Evolutionary conservation across 2,113 vertebrate species (phyloP), one percentile per base, ranked within the genome.

Genomic region (Sarotherodon lohbergeri): DNA sequence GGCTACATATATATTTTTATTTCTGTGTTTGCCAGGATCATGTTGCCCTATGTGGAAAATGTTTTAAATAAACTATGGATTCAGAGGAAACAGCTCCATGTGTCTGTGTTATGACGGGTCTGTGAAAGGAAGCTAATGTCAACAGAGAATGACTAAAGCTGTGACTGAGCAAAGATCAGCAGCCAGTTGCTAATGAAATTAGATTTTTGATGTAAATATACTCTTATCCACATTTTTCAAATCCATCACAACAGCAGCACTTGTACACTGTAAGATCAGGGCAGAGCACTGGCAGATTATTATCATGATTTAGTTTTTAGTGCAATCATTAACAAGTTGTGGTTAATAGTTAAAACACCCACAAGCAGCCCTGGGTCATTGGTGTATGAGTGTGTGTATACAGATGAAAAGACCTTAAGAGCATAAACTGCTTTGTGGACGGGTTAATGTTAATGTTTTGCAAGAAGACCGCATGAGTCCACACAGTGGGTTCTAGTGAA

Each of bases 401-500:
- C 29, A 63, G 5, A 63, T 19, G 34, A 34, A 63, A 63, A 34
- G 29, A 63, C 29, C 59, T 14, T 63, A 34, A 63, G 59, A 17
- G 29, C 5, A 63, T 9, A 39, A 71, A 43, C n/a, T 71, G 12
- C 66, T 43, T 41, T 43, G 12, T 43, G 19, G 22, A 68, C 13
- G 11, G 63, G 63, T 22, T 41, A 39, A 68, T 41, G 7, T 68
- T n/a, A n/a, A 6, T 66, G n/a, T 39, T 39, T 66, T 13, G 39
- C 7, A 68, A 39, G 17, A 7, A 66, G 34, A 66, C 10, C 0
- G 10, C 32, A 5, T 7, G 10, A n/a, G 9, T 4, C 17, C 16
- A 19, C 59, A 4, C 14, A 32, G 57, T 61, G 14, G 1, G 14
- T 32, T 59, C 27, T 59, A 32, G 59, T 63, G 17, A 66, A 66